phyloP scores from a whole-genome alignment of 1,140 invertebrate genomes.

The Micrasema minimum region DNA sequence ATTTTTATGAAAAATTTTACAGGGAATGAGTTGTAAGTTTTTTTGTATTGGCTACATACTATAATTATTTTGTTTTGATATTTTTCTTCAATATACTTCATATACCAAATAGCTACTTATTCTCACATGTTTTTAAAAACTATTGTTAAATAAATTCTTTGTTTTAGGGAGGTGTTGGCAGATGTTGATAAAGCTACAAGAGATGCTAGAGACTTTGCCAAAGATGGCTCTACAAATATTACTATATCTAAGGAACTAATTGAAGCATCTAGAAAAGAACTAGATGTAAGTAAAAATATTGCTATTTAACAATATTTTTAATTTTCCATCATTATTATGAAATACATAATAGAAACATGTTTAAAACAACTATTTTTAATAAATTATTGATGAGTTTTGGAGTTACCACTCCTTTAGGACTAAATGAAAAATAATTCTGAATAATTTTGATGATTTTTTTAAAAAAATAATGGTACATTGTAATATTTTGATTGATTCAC shows the following conservation, averaged over 20 bases:
- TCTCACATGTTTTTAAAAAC: too few relatives aligned
- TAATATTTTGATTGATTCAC: too few relatives aligned
- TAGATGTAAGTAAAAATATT: constrained; percentile 46
- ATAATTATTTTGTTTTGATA: not conserved
- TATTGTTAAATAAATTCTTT: not conserved
- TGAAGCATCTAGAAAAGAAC: constrained; percentile 52
- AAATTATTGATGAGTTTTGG: too few relatives aligned
- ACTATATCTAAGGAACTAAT: constrained; percentile 49
- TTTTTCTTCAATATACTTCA: not conserved
- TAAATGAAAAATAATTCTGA: constrained; percentile 64
- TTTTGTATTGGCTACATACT: too few relatives aligned
- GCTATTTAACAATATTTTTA: not conserved
- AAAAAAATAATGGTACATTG: too few relatives aligned
- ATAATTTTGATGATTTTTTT: constrained; percentile 80
- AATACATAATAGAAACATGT: too few relatives aligned
- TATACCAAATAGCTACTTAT: too few relatives aligned
- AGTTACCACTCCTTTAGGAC: too few relatives aligned
- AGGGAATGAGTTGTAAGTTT: not conserved
- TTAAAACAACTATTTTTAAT: not conserved
- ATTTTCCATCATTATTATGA: too few relatives aligned
- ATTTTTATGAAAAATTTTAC: not conserved
- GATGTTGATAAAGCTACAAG: constrained; percentile 55
- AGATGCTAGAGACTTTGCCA: constrained; percentile 20
- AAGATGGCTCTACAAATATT: constrained; percentile 33
- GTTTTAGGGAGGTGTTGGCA: constrained; percentile 55